A percentile compares a stretch with the other conserved stretches of the same genome.
Conservation (phyloP, 2,888 invertebrate genomes). For the Pasiphila rectangulata region DNA sequence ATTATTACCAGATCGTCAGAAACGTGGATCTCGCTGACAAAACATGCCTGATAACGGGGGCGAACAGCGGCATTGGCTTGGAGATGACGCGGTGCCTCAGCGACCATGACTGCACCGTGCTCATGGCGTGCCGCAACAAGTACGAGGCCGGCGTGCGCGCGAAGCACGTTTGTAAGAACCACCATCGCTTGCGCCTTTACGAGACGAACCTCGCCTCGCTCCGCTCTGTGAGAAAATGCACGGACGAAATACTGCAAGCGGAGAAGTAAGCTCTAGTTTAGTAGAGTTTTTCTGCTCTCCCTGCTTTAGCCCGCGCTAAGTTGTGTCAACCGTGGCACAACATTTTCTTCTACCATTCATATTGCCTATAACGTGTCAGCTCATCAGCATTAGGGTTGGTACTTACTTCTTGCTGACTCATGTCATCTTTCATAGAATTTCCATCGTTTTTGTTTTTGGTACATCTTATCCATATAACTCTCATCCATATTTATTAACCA, state of each 20-base stretch:
- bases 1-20: constrained; percentile 81
- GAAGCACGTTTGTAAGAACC: constrained; percentile 44
- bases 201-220: constrained; percentile 65
- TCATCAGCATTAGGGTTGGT: no score
- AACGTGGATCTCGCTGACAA: constrained; percentile 90
- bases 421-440: no score
- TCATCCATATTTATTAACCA: no score
- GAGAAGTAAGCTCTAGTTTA: constrained; percentile 42
- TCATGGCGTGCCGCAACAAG: constrained; percentile 91
- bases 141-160: constrained; percentile 78
- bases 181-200: constrained; percentile 46
- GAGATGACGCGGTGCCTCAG: constrained; percentile 92
- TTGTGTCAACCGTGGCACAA: no score
- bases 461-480: no score
- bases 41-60: constrained; percentile 94
- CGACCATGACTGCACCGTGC: constrained; percentile 89
- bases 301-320: no score
- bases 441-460: background rate
- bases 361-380: no score
- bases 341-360: no score
- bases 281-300: no score
- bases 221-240: constrained; percentile 59
- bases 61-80: constrained; percentile 95
- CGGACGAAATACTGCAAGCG: constrained; percentile 47
- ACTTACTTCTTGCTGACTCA: no score